These are phyloP conservation scores for Dendronephthya gigantea DNA, from an alignment of 64 coral and sea anemone species.

Conservation along the genomic window DNA sequence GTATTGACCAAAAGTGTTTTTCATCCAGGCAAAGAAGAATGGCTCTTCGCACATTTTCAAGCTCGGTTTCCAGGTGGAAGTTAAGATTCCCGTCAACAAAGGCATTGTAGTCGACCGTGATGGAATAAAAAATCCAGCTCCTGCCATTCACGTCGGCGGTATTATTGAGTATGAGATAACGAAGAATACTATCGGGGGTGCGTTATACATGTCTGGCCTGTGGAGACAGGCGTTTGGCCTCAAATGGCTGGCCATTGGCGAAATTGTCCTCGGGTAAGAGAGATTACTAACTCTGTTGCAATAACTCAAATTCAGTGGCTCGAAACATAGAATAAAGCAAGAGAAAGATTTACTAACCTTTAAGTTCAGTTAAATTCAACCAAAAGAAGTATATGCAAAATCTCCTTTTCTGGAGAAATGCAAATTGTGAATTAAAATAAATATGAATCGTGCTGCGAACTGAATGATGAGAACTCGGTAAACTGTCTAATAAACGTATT, in stretches of 20 bases:
- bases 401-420: too few relatives aligned
- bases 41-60: neutral
- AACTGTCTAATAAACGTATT: too few relatives aligned
- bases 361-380: too few relatives aligned
- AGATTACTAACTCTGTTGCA: neutral
- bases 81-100: slow-evolving; percentile 2
- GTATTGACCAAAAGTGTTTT: too few relatives aligned
- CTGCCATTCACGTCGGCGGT: neutral
- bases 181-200: neutral
- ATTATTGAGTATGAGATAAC: neutral
- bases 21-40: neutral
- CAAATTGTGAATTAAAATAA: too few relatives aligned
- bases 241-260: neutral
- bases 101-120: neutral
- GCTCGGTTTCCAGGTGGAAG: neutral
- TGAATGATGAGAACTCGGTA: too few relatives aligned
- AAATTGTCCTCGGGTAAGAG: neutral
- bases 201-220: neutral
- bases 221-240: slow-evolving; percentile 2
- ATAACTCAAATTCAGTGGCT: neutral
- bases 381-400: too few relatives aligned
- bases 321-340: too few relatives aligned
- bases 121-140: neutral
- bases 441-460: too few relatives aligned
- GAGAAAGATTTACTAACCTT: too few relatives aligned